Base-by-base conservation (phyloP, 2,888 invertebrate genomes). In the Sminthurinus aureus region DNA sequence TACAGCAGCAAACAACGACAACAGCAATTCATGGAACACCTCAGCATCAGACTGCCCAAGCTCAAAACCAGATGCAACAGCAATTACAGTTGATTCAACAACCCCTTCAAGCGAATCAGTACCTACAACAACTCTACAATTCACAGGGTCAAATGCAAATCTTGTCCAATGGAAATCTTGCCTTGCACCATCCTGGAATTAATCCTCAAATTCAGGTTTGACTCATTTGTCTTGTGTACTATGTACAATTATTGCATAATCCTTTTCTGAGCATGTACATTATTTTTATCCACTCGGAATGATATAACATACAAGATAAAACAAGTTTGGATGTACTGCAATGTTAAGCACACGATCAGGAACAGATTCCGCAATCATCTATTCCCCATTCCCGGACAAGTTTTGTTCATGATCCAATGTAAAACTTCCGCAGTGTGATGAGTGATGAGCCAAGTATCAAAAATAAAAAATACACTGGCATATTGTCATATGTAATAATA, bases 1-100 rank as follows among this genome's bases (percentile, higher is more conserved):
- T 86, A 71, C 87, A 87, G 52, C 81, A 85, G 0, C 85, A 84
- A 0, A 85, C 85, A 12, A 85, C 86, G 8, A 81, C 87, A n/a
- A 76, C 84, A 18, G 79, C 82, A 18, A 64, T 69, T 24, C 69
- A 75, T 52, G 76, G 76, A n/a, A 18, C 24, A 13, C 79, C 50
- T 12, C 83, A 83, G 51, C 78, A 78, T 71, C 79, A 78, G n/a
- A 52, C 83, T 64, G 83, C 80, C 20, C 85, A 83, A 24, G 50
- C 77, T 9, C 80, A 66, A 4, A 84, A 85, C 38, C 85, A 86
- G 51, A 86, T 88, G 86, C 87, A 87, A 69, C 38, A 38, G 38
- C 89, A 91, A 90, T 94, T 96, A 58, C 96, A 96, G 90, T 94
- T 96, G 38, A 95, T 96, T 88, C 95, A 95, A 90, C 95, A 95